A percentile compares a stretch with the other conserved stretches of the same genome.
Conservation (phyloP, 1,140 invertebrate genomes). For the Macrostomum lignano region DNA sequence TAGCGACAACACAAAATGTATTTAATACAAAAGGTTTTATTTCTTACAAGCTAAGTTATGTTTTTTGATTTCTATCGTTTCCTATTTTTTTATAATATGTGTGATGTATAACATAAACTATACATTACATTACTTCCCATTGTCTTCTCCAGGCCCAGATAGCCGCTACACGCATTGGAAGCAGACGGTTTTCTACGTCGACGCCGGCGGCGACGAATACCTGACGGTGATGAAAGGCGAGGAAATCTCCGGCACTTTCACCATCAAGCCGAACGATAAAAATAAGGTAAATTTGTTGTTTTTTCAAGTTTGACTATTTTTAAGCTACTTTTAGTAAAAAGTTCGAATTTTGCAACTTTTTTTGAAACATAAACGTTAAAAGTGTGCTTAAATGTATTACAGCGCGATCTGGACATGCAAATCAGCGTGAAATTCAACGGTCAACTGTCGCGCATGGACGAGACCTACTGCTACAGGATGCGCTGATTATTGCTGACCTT, state of each 20-base stretch:
- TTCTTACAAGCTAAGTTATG: too few relatives aligned
- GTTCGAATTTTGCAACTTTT: too few relatives aligned
- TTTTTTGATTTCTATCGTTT: too few relatives aligned
- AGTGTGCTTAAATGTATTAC: conserved; percentile 12
- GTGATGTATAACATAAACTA: too few relatives aligned
- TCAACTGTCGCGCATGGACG: conserved; percentile 50
- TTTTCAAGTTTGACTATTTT: conserved; percentile 15
- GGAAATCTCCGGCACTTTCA: conserved; percentile 61
- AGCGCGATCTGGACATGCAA: conserved; percentile 73
- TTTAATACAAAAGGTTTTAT: too few relatives aligned
- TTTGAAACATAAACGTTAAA: too few relatives aligned
- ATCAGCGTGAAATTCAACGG: conserved; percentile 77
- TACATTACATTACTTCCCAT: too few relatives aligned
- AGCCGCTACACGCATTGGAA: conserved; percentile 96
- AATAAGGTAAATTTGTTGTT: conserved; percentile 39
- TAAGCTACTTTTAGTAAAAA: too few relatives aligned
- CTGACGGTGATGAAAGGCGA: conserved; percentile 74
- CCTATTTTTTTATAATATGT: too few relatives aligned
- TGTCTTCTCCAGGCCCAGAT: too few relatives aligned
- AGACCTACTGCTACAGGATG: conserved; percentile 78
- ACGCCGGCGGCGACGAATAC: conserved; percentile 70
- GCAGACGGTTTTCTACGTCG: conserved; percentile 93
- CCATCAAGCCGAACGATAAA: conserved; percentile 67
- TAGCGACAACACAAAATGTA: too few relatives aligned
- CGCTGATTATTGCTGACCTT: conserved; percentile 42